phyloP scores from a whole-genome alignment of 2,888 invertebrate species.

The Drosophila borealis region DNA sequence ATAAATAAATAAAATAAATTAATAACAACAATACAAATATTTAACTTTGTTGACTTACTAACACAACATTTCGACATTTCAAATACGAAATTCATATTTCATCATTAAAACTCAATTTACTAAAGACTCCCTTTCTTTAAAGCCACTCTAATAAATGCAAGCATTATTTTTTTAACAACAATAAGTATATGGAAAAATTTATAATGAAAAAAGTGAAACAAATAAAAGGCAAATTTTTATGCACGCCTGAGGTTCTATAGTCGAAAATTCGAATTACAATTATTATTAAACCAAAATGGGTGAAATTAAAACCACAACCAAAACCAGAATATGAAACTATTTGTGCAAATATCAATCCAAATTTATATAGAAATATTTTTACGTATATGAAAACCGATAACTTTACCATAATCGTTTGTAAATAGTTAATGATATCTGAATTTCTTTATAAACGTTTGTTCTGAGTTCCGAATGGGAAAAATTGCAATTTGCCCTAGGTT shows the following conservation, averaged over 20 bases:
- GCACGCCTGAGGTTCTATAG: slow-evolving; percentile 68
- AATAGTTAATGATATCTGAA: slow-evolving; percentile 64
- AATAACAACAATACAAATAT: slow-evolving; percentile 51
- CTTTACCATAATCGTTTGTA: slow-evolving; percentile 64
- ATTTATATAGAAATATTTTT: slow-evolving; percentile 72
- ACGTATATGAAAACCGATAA: slow-evolving; percentile 63
- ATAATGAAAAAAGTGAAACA: slow-evolving; percentile 18
- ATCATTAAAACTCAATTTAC: slow-evolving; percentile 44
- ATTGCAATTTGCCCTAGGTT: slow-evolving; percentile 38
- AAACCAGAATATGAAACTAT: slow-evolving; percentile 46
- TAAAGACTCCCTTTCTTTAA: slow-evolving; percentile 57
- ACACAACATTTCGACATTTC: slow-evolving; percentile 31
- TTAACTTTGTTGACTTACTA: slow-evolving; percentile 64
- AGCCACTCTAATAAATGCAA: slow-evolving; percentile 56
- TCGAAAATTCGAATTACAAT: slow-evolving; percentile 52
- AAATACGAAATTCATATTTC: slow-evolving; percentile 28
- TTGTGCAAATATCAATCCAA: slow-evolving; percentile 72
- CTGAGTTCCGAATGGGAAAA: slow-evolving; percentile 24
- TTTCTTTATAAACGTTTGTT: slow-evolving; percentile 41
- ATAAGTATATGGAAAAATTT: slow-evolving; percentile 35
- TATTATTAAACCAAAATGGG: slow-evolving; percentile 53
- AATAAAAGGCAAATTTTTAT: slow-evolving; percentile 40
- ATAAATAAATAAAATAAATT: slow-evolving; percentile 30
- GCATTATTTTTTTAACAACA: slow-evolving; percentile 36
- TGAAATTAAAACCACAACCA: slow-evolving; percentile 44